A percentile compares a stretch with the other conserved stretches of the same genome.
Evolutionary conservation across 2,888 invertebrate species (phyloP).

Genomic region (Exephanes ischioxanthus): DNA sequence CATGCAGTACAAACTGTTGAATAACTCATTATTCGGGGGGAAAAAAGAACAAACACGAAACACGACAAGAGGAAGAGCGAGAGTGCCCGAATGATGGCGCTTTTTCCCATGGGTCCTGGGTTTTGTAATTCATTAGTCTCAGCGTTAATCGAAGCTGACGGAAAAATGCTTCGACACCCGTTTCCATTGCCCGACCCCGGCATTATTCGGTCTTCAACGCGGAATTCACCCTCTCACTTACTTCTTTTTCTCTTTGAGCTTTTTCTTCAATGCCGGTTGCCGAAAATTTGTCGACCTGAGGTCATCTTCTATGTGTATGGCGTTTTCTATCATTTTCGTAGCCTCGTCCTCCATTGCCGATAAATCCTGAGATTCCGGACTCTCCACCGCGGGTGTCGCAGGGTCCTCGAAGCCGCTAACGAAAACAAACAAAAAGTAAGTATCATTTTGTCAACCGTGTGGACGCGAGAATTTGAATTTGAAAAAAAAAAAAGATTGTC

Average conservation of each 20-base stretch:
- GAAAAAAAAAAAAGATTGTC: background rate
- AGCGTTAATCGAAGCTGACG: constrained; percentile 14
- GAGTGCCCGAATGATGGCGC: constrained; percentile 11
- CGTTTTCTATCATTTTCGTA: constrained; percentile 74
- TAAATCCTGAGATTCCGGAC: constrained; percentile 76
- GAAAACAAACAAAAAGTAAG: constrained; percentile 44
- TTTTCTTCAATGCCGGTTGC: constrained; percentile 73
- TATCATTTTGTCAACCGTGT: background rate
- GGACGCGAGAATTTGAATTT: background rate
- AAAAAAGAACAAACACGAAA: constrained; percentile 3
- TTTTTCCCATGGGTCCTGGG: constrained; percentile 49
- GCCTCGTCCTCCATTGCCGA: constrained; percentile 74
- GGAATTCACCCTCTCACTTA: constrained; percentile 71
- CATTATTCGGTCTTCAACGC: background rate
- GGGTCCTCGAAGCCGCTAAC: constrained; percentile 79
- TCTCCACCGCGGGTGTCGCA: constrained; percentile 77
- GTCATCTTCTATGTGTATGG: constrained; percentile 70
- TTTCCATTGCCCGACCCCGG: constrained; percentile 3
- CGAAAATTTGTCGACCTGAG: constrained; percentile 67
- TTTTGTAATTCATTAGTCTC: constrained; percentile 60
- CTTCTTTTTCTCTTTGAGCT: constrained; percentile 82
- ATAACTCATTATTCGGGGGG: background rate
- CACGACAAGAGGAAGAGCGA: constrained; percentile 10
- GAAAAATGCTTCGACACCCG: background rate
- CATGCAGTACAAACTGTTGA: constrained; percentile 51